Evolutionary conservation across 2,113 vertebrate genomes (phyloP).

Genomic region (Aleadryas rufinucha): DNA sequence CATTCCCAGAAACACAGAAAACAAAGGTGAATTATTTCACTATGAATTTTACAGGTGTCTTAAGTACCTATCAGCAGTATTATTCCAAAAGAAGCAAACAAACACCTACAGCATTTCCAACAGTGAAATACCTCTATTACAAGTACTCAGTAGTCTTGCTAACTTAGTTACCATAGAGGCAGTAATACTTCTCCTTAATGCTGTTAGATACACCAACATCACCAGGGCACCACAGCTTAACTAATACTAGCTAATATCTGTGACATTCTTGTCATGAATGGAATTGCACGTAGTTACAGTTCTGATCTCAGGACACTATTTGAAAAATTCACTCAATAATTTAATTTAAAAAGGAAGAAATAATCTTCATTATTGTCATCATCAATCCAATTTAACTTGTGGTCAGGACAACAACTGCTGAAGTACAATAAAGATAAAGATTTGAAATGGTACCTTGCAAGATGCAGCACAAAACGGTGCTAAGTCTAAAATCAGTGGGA

Average conservation of each 20-base stretch:
- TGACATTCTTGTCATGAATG: background rate
- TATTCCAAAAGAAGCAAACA: background rate
- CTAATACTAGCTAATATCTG: background rate
- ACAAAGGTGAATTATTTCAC: background rate
- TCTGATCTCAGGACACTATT: background rate
- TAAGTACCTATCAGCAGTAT: background rate
- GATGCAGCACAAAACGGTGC: slow-evolving; percentile 91
- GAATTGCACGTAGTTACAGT: background rate
- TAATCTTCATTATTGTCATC: background rate
- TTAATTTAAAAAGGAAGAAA: background rate
- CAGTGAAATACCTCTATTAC: background rate
- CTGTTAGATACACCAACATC: background rate
- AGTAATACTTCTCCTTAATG: background rate
- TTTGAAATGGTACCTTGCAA: slow-evolving; percentile 84
- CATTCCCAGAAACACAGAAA: background rate
- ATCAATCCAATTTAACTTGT: background rate
- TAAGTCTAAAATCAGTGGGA: slow-evolving; percentile 88
- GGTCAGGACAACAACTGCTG: background rate
- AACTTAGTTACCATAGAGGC: background rate
- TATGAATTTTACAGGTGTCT: background rate
- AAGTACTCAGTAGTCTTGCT: background rate
- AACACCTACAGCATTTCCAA: background rate
- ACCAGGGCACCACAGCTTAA: background rate
- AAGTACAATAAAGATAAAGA: background rate
- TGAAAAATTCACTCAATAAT: background rate